A percentile compares a stretch with the other conserved stretches of the same genome.
phyloP scores from a whole-genome alignment of 2,888 invertebrate genomes.

The Epirrhoe tristata region DNA sequence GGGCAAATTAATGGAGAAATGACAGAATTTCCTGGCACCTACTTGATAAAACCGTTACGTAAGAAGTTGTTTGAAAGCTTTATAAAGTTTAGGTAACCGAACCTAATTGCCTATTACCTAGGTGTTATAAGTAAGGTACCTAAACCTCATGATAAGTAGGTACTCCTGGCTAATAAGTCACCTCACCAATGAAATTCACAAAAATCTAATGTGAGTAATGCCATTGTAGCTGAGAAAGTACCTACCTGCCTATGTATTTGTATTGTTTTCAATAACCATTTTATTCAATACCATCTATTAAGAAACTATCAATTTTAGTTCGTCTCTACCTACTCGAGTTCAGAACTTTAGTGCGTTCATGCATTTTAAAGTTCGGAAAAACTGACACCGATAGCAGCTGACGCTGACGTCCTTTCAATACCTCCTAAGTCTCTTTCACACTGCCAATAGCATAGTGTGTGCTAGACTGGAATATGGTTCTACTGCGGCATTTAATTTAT shows the following conservation, averaged over 20 bases:
- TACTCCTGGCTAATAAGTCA: too few species aligned
- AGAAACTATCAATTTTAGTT: constrained; percentile 1
- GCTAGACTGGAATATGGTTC: background rate
- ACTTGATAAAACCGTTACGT: constrained; percentile 24
- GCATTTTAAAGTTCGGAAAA: constrained; percentile 65
- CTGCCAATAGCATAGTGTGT: constrained; percentile 11
- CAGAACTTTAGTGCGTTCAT: constrained; percentile 36
- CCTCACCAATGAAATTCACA: too few species aligned
- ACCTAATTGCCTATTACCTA: background rate
- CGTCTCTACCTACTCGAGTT: constrained; percentile 15
- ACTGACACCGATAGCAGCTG: constrained; percentile 68
- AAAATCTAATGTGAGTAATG: too few species aligned
- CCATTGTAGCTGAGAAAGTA: too few species aligned
- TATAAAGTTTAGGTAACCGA: constrained; percentile 14
- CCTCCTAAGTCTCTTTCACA: constrained; percentile 12
- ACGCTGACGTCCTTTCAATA: constrained; percentile 63
- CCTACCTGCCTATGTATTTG: background rate
- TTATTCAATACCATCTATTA: background rate
- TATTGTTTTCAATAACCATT: background rate
- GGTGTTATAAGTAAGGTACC: too few species aligned
- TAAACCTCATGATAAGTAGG: too few species aligned
- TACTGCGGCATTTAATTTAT: background rate
- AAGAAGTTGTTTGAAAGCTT: constrained; percentile 33
- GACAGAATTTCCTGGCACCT: constrained; percentile 13
- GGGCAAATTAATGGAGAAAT: constrained; percentile 9